A percentile compares a stretch with the other conserved stretches of the same genome.
Evolutionary conservation across 2,888 invertebrate species (phyloP).

Genomic region (Apeira syringaria): DNA sequence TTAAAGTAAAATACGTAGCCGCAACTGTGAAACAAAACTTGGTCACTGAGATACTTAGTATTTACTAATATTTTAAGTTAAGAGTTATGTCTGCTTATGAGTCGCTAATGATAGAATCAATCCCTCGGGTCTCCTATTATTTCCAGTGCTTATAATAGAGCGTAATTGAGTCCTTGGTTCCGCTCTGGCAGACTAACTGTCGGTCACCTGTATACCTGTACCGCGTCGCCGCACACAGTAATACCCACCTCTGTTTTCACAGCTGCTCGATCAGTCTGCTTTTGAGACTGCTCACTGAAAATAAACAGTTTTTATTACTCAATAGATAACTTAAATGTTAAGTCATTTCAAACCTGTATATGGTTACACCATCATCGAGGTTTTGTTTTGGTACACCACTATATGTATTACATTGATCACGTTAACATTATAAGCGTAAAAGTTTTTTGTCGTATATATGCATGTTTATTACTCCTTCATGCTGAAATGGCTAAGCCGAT

Average conservation of each 20-base stretch:
- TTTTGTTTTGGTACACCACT: too few relatives aligned
- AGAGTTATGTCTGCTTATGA: constrained; percentile 4
- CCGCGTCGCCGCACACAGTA: constrained; percentile 54
- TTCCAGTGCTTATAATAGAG: constrained; percentile 61
- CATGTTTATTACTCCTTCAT: too few relatives aligned
- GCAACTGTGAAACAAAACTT: too few relatives aligned
- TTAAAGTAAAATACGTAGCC: too few relatives aligned
- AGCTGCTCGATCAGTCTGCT: constrained; percentile 63
- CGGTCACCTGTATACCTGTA: constrained; percentile 55
- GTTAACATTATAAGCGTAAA: too few relatives aligned
- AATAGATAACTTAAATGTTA: constrained; percentile 1
- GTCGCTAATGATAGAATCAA: constrained; percentile 23
- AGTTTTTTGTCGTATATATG: too few relatives aligned
- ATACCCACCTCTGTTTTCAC: constrained; percentile 74
- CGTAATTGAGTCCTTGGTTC: constrained; percentile 74
- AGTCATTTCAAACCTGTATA: too few relatives aligned
- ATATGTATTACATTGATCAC: too few relatives aligned
- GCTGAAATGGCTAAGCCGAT: too few relatives aligned
- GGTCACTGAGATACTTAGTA: too few relatives aligned
- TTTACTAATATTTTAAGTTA: too few relatives aligned
- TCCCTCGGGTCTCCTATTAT: constrained; percentile 23
- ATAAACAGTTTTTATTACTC: constrained; percentile 33
- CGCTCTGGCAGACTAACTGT: constrained; percentile 68
- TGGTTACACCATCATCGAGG: too few relatives aligned
- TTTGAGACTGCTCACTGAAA: constrained; percentile 70